Evolutionary conservation across 2,113 vertebrate species (phyloP).

Genomic region (Chaenogobius annularis): DNA sequence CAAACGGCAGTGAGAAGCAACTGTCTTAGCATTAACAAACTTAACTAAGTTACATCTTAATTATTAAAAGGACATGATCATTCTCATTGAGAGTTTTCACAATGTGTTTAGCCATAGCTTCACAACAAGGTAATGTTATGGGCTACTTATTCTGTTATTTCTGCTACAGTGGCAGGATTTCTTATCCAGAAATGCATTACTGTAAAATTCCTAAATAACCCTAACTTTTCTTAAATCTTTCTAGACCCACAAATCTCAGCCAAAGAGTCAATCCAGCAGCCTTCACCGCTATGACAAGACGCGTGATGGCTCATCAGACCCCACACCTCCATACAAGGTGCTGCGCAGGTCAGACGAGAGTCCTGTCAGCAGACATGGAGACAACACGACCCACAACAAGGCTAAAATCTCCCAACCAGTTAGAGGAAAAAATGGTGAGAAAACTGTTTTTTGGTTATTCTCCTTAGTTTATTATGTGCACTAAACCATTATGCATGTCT

Average conservation of each 20-base stretch:
- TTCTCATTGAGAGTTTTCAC: background rate
- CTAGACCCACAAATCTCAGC: constrained; percentile 95
- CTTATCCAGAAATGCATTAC: background rate
- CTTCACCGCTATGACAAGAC: constrained; percentile 96
- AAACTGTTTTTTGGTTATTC: background rate
- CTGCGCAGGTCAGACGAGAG: constrained; percentile 92
- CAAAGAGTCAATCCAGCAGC: constrained; percentile 92
- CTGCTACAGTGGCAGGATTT: background rate
- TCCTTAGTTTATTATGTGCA: background rate
- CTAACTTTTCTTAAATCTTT: constrained; percentile 24
- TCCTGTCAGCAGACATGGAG: constrained; percentile 90
- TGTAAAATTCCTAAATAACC: background rate
- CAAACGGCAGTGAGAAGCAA: background rate
- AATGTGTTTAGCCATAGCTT: background rate
- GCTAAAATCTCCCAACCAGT: constrained; percentile 87
- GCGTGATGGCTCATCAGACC: constrained; percentile 87
- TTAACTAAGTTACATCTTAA: background rate
- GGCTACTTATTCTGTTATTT: background rate
- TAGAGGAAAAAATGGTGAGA: constrained; percentile 93
- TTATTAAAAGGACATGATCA: background rate
- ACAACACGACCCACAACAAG: constrained; percentile 87
- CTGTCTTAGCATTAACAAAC: background rate
- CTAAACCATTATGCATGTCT: constrained; percentile 26
- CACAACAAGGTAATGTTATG: background rate
- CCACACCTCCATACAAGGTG: constrained; percentile 96